Evolutionary conservation across 2,797 vertebrate genomes (phyloP), one percentile per base, ranked within the genome.

Genomic region (Gobio occitaniae): DNA sequence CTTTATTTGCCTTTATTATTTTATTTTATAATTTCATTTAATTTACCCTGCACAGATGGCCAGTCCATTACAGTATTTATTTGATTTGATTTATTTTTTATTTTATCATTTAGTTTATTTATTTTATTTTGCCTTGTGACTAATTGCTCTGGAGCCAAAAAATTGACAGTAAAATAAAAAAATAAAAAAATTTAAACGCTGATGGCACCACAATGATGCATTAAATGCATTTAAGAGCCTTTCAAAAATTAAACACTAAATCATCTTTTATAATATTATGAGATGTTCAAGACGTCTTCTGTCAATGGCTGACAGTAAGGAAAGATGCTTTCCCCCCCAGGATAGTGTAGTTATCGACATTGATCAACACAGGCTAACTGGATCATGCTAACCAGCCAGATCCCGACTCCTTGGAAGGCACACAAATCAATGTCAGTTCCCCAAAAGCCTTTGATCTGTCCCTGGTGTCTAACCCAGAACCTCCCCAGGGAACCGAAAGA

Each of bases 361-460:
- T 17, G 70, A 29, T 29, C 65, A 69, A 52, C 48, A 59, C 63
- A 19, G 52, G 75, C 75, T 84, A 78, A 84, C 75, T 69, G 66
- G 65, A 63, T 76, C 36, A 78, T 74, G 56, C 47, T n/a, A 84
- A 63, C 41, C 54, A 69, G 32, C n/a, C 44, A 66, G 65, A 66
- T 29, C 65, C n/a, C 0, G 12, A 61, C 25, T 68, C 16, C 4
- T 38, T 38, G 41, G 48, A 77, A 84, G 32, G n/a, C 29, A 41
- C 69, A 85, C 36, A 71, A 65, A 78, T 85, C 59, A 84, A 66
- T 78, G 65, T 72, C 36, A 72, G 52, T 52, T 82, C 71, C 65
- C 54, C 68, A 72, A 69, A 69, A 75, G 36, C 32, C 74, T 79
- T 79, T 87, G 83, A 85, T 82, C 75, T 82, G 32, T 82, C 77